A percentile compares a stretch with the other conserved stretches of the same genome.
phyloP scores from a whole-genome alignment of 1,140 invertebrate species.

The Drosophila dunni region DNA sequence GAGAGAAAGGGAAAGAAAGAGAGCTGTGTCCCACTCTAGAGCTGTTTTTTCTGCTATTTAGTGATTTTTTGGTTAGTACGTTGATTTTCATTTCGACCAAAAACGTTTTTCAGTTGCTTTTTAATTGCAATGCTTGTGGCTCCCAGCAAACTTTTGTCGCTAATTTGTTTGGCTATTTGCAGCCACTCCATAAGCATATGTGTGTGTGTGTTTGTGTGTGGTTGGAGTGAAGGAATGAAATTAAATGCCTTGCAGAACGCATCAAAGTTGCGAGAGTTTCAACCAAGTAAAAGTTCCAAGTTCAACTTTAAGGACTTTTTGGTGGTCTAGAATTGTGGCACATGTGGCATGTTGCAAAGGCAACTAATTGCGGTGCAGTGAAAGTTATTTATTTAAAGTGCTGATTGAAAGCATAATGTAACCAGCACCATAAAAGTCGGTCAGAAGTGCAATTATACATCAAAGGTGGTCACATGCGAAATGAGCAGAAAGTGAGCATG shows the following conservation, averaged over 20 bases:
- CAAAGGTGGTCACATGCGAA: neutral
- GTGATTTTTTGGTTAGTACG: slow-evolving; percentile 21
- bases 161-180: slow-evolving; percentile 75
- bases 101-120: slow-evolving; percentile 62
- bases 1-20: neutral
- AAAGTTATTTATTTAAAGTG: slow-evolving; percentile 34
- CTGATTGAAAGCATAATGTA: neutral
- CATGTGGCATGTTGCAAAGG: slow-evolving; percentile 43
- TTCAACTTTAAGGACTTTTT: slow-evolving; percentile 78
- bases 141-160: slow-evolving; percentile 67
- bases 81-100: slow-evolving; percentile 49
- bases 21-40: neutral
- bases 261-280: slow-evolving; percentile 61
- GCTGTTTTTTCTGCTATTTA: neutral
- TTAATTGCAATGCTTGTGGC: slow-evolving; percentile 67
- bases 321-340: slow-evolving; percentile 35
- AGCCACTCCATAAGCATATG: slow-evolving; percentile 23
- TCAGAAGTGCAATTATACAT: neutral
- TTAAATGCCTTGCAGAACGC: slow-evolving; percentile 59
- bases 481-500: neutral
- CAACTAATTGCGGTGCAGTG: slow-evolving; percentile 8
- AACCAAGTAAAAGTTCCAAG: slow-evolving; percentile 54
- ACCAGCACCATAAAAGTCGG: neutral
- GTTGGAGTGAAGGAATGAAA: slow-evolving; percentile 61
- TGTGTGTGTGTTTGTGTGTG: slow-evolving; percentile 15